Conservation (phyloP, 2,113 vertebrate genomes). For the Oreocharis arfaki region DNA sequence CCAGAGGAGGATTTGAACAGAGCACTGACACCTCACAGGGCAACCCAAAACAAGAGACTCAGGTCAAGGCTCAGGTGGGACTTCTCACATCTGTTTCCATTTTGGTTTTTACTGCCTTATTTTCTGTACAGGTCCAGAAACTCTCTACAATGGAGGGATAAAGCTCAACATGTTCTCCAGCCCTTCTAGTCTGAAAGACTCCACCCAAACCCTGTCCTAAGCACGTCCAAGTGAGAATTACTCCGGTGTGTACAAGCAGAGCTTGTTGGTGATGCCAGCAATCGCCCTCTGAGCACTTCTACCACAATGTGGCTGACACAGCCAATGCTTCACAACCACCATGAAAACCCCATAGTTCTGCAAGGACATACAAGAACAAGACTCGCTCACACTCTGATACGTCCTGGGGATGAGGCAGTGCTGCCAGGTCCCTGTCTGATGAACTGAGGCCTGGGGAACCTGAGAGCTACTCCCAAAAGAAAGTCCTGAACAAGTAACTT, state of each 20-base stretch:
- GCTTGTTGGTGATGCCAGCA: neutral
- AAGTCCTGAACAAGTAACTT: neutral
- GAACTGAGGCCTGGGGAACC: neutral
- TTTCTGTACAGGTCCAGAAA: neutral
- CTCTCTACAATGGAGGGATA: neutral
- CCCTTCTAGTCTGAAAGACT: neutral
- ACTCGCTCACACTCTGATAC: neutral
- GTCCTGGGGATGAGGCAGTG: neutral
- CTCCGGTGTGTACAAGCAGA: neutral
- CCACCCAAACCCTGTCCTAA: neutral
- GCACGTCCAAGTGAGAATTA: neutral
- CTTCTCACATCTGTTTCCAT: neutral
- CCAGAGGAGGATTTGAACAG: neutral
- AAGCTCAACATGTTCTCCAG: neutral
- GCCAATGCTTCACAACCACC: neutral
- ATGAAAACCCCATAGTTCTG: neutral
- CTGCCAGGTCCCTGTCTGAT: fast-evolving
- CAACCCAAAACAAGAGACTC: neutral
- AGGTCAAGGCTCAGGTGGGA: neutral
- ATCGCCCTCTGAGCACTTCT: neutral
- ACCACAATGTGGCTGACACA: neutral
- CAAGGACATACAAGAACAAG: neutral
- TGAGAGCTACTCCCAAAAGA: neutral
- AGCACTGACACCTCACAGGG: neutral
- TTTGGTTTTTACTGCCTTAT: neutral